Percentiles rank a stretch among this genome's conserved stretches.
phyloP scores from a whole-genome alignment of 1,140 invertebrate species.

The Pogonognathellus flavescens region DNA sequence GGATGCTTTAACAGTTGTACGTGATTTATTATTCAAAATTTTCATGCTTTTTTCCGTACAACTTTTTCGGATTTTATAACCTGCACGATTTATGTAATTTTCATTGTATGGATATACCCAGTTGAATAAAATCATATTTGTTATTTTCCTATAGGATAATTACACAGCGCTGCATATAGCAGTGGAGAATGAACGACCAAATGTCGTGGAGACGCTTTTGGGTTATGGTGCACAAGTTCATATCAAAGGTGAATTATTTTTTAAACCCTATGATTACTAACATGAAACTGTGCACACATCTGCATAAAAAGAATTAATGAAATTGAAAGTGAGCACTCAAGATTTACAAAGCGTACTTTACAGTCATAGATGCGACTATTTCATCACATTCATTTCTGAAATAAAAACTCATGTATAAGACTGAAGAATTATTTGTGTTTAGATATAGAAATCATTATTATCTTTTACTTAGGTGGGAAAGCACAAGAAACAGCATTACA shows the following conservation, averaged over 20 bases:
- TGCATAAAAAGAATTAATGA: too few relatives aligned
- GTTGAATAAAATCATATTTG: too few relatives aligned
- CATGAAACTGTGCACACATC: too few relatives aligned
- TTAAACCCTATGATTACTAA: too few relatives aligned
- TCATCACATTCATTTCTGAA: too few relatives aligned
- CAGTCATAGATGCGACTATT: not conserved
- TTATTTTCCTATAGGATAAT: conserved; percentile 78
- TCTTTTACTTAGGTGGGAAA: conserved; percentile 76
- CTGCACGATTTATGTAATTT: not conserved
- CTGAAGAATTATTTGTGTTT: conserved; percentile 14
- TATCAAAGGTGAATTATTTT: conserved; percentile 77
- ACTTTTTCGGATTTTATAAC: conserved; percentile 63
- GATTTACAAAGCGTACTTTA: too few relatives aligned
- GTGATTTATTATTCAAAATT: not conserved
- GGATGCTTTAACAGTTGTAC: conserved; percentile 86
- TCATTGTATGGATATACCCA: not conserved
- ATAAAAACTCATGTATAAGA: too few relatives aligned
- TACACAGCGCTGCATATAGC: conserved; percentile 98
- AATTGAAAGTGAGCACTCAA: too few relatives aligned
- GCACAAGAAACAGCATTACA: conserved; percentile 93
- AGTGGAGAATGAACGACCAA: conserved; percentile 94
- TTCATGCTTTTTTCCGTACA: not conserved
- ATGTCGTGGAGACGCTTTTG: conserved; percentile 92
- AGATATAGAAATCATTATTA: not conserved
- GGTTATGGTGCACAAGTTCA: conserved; percentile 96